Evolutionary conservation across 2,797 vertebrate genomes (phyloP), one percentile per base, ranked within the genome.

Genomic region (Babyrousa celebensis): DNA sequence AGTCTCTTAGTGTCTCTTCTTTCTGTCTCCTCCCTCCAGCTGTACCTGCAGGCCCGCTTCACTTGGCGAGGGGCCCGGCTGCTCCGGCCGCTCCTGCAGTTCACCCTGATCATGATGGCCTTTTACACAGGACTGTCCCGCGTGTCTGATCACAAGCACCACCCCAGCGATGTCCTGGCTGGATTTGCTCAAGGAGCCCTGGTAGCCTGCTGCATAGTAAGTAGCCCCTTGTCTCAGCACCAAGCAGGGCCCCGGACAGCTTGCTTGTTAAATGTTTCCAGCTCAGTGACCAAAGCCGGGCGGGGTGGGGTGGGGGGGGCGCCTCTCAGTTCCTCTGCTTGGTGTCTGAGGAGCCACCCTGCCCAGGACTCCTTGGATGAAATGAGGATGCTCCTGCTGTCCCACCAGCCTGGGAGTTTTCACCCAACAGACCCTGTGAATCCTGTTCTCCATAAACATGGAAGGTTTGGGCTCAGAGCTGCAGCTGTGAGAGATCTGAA

Each of bases 161-260:
- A 99, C 98, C 99, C 99, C 36, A 99, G 99, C 0, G 99, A 99
- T 1, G 99, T 99, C 92, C 98, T 99, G 98, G 99, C 99, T 1
- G 99, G 99, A 93, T 99, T 99, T 97, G 99, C 98, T 83, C 99
- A 99, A 98, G 99, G 99, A 96, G 99, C 99, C 97, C 98, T 99
- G 98, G 99, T 99, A 99, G 99, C 99, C 98, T 99, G 99, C 98
- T 99, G 99, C 98, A 99, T 99, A 99, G 99, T 99, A 98, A 99
- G 99, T 99, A 92, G 77, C 72, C 10, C 16, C n/a, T 79, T 43
- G 15, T 85, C 89, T 95, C 52, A 0, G 29, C 11, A 1, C 54
- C 8, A 7, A 40, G n/a, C 58, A 40, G 36, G 65, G 43, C 12
- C 21, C 56, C 5, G 6, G 10, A 27, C 9, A 43, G n/a, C 94